These are phyloP conservation scores for Athripsodes cinereus DNA, from an alignment of 2,888 invertebrate species.

Conservation along the genomic window DNA sequence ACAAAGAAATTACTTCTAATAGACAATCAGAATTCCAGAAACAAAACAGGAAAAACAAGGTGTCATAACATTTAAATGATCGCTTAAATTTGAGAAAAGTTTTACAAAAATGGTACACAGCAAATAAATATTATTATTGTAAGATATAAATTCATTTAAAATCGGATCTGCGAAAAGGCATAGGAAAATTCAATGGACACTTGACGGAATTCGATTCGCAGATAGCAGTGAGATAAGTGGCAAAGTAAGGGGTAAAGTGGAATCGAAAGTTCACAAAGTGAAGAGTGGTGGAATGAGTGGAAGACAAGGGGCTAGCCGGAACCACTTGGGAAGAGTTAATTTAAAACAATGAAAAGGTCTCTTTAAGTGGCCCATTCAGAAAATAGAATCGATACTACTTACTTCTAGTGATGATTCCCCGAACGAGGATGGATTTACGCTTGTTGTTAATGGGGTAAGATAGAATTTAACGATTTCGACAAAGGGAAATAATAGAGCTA, in stretches of 20 bases:
- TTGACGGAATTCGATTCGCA: background rate
- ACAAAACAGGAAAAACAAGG: no score
- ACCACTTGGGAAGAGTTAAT: background rate
- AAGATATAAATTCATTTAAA: background rate
- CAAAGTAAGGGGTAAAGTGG: no score
- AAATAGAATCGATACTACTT: background rate
- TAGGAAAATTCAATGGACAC: background rate
- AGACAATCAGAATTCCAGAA: no score
- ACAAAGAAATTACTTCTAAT: no score
- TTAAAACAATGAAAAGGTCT: slow-evolving; percentile 2
- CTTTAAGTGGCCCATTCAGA: background rate
- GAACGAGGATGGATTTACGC: background rate
- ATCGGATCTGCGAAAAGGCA: background rate
- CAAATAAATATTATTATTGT: no score
- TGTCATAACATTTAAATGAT: no score
- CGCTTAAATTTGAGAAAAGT: no score
- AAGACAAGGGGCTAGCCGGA: background rate
- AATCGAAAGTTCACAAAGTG: background rate
- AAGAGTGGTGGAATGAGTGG: background rate
- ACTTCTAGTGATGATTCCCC: background rate
- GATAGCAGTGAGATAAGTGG: background rate
- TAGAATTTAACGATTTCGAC: background rate
- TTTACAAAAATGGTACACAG: no score
- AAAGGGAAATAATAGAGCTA: background rate
- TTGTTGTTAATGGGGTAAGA: background rate